These are phyloP conservation scores for Piprites chloris DNA, from an alignment of 2,113 vertebrate genomes.

Conservation along the genomic window DNA sequence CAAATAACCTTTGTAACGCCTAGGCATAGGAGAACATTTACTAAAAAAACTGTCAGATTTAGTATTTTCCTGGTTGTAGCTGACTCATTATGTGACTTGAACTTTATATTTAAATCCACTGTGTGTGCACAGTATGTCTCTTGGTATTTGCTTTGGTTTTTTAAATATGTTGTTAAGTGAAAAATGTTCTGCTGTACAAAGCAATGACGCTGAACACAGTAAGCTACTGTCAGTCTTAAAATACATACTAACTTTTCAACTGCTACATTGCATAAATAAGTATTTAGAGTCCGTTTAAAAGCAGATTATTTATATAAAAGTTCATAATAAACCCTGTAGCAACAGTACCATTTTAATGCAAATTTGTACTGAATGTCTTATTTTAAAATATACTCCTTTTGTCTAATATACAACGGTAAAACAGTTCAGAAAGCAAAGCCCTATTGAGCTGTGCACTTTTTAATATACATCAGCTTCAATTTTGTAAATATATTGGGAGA, in stretches of 20 bases:
- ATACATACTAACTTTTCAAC: background rate
- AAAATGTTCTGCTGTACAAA: conserved; percentile 7
- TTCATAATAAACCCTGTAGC: background rate
- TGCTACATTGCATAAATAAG: conserved; percentile 1
- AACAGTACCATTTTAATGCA: conserved; percentile 1
- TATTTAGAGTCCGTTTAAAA: conserved; percentile 20
- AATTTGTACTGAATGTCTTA: background rate
- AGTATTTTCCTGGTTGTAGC: background rate
- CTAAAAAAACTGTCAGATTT: background rate
- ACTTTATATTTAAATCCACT: conserved; percentile 7
- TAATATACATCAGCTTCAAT: background rate
- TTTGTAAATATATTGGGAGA: background rate
- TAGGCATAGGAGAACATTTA: background rate
- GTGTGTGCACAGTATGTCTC: background rate
- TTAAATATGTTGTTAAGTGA: background rate
- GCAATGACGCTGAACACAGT: background rate
- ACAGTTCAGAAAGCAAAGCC: background rate
- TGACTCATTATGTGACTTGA: background rate
- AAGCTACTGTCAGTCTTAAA: background rate
- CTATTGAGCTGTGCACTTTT: background rate
- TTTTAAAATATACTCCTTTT: background rate
- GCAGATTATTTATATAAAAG: conserved; percentile 14
- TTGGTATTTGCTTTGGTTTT: conserved; percentile 9
- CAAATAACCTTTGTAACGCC: background rate
- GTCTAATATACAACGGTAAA: background rate